Evolutionary conservation across 23 tunicate genomes (phyloP).

Genomic region (Trididemnum miniatum): DNA sequence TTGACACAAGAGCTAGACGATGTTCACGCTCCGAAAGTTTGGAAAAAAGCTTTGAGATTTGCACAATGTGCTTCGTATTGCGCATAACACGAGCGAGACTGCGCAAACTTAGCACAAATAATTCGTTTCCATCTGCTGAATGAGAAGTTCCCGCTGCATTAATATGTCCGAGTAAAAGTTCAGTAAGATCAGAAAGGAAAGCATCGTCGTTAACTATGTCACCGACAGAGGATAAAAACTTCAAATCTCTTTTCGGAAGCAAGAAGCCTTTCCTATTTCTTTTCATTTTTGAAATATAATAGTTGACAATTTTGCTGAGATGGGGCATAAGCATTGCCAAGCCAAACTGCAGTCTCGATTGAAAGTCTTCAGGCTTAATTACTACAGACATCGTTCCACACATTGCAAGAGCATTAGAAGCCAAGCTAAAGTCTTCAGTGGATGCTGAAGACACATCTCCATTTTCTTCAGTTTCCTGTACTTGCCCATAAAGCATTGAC

Average conservation of each 20-base stretch:
- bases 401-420: background rate
- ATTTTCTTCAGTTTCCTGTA: constrained; percentile 18
- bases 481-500: background rate
- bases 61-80: constrained; percentile 26
- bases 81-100: constrained; percentile 41
- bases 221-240: constrained; percentile 36
- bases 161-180: constrained; percentile 61
- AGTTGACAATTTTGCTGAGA: constrained; percentile 17
- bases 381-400: background rate
- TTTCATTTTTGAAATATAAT: constrained; percentile 28
- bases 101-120: constrained; percentile 28
- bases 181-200: constrained; percentile 43
- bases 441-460: background rate
- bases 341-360: constrained; percentile 21
- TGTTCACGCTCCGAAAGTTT: constrained; percentile 43
- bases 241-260: constrained; percentile 18
- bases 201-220: constrained; percentile 24
- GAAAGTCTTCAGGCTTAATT: background rate
- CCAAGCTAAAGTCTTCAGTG: background rate
- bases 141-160: background rate
- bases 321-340: constrained; percentile 36
- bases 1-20: constrained; percentile 45
- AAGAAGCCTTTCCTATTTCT: constrained; percentile 26
- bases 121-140: background rate
- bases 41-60: constrained; percentile 57